Evolutionary conservation across 2,888 invertebrate species (phyloP).

Genomic region (Orchesella flavescens): DNA sequence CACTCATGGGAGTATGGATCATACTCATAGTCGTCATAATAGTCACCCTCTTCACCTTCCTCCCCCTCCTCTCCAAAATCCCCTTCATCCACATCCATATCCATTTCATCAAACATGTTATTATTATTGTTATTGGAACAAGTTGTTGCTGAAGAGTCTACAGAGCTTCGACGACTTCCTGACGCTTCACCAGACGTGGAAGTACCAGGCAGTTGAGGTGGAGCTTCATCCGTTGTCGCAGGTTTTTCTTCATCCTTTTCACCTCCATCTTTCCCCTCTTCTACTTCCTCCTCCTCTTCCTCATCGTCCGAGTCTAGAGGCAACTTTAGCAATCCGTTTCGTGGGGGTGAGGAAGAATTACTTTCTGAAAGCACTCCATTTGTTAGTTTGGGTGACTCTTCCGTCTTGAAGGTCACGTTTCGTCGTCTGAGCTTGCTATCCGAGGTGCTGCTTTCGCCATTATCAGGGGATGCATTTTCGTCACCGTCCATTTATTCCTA

Average conservation of each 20-base stretch:
- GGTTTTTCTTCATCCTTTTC: not conserved
- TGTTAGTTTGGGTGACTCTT: conserved; percentile 23
- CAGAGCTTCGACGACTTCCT: conserved; percentile 38
- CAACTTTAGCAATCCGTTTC: conserved; percentile 11
- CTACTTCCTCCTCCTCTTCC: conserved; percentile 18
- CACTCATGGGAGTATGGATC: conserved; percentile 64
- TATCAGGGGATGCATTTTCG: conserved; percentile 28
- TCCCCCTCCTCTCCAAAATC: conserved; percentile 41
- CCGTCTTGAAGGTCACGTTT: conserved; percentile 44
- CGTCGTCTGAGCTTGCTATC: conserved; percentile 36
- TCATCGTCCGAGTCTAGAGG: conserved; percentile 22
- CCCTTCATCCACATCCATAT: conserved; percentile 52
- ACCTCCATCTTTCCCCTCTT: conserved; percentile 20
- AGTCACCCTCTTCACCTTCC: conserved; percentile 62
- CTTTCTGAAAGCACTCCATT: conserved; percentile 51
- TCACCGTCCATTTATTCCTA: conserved; percentile 25
- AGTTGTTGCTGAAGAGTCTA: conserved; percentile 53
- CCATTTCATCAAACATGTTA: conserved; percentile 46
- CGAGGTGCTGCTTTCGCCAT: not conserved
- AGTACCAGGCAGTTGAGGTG: not conserved
- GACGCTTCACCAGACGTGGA: not conserved
- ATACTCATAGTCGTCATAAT: conserved; percentile 65
- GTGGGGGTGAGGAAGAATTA: conserved; percentile 23
- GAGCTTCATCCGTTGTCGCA: not conserved
- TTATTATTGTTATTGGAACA: conserved; percentile 54